Conservation (phyloP, 1,140 invertebrate genomes). For the Nylanderia fulva region DNA sequence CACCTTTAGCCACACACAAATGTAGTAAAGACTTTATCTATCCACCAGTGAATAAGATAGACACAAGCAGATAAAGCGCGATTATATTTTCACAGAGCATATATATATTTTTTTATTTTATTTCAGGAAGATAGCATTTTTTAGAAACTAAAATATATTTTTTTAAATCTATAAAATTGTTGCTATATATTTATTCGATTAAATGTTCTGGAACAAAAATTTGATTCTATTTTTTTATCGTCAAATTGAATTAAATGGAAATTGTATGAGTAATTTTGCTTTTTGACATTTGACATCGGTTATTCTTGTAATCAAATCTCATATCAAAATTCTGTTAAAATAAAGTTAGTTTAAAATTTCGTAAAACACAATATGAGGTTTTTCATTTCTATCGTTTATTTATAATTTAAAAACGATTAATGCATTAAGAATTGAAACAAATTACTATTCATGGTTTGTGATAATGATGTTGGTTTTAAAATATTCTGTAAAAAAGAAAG, state of each 20-base stretch:
- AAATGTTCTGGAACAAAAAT: not conserved
- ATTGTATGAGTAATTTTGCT: not conserved
- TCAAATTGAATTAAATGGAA: not conserved
- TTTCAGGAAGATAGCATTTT: not conserved
- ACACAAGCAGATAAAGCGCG: not conserved
- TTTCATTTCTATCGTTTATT: not conserved
- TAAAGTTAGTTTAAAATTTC: not conserved
- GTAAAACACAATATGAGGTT: not conserved
- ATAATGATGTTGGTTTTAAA: not conserved
- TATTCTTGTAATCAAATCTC: not conserved
- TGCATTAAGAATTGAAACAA: not conserved
- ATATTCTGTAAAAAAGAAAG: not conserved
- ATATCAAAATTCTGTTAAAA: not conserved
- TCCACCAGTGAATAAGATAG: constrained; percentile 1
- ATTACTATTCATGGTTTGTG: not conserved
- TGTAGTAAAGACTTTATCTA: constrained; percentile 29
- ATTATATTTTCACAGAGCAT: constrained; percentile 13
- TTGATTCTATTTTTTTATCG: not conserved
- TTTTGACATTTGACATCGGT: not conserved
- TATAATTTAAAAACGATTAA: not conserved
- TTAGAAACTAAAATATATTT: not conserved
- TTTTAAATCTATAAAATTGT: not conserved
- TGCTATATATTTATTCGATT: not conserved
- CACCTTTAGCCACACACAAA: not conserved
- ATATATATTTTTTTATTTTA: not conserved